These are phyloP conservation scores for Lamproptera curius DNA, from an alignment of 2,888 invertebrate species.

Conservation along the genomic window DNA sequence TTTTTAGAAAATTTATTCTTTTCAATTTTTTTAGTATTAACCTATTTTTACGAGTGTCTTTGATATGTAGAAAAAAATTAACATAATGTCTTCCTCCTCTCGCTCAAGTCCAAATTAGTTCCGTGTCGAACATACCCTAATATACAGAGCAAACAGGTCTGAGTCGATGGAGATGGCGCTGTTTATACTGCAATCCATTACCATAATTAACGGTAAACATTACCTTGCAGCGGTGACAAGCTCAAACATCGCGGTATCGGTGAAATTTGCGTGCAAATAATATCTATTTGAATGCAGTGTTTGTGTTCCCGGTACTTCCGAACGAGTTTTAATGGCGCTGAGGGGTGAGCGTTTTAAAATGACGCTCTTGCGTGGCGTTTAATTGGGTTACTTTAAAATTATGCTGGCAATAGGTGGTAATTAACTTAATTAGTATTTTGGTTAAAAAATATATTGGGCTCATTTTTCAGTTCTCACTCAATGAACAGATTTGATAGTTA, in stretches of 20 bases:
- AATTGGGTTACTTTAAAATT: too few relatives aligned
- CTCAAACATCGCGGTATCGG: conserved; percentile 55
- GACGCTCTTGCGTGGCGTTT: too few relatives aligned
- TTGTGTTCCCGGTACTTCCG: conserved; percentile 16
- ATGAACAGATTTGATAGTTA: too few relatives aligned
- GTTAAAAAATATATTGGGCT: too few relatives aligned
- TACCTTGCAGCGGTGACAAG: conserved; percentile 53
- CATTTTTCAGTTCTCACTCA: too few relatives aligned
- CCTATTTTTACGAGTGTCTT: too few relatives aligned
- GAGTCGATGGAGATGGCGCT: conserved; percentile 28
- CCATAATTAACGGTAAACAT: conserved; percentile 68
- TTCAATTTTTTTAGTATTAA: not conserved
- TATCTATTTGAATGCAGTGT: conserved; percentile 33
- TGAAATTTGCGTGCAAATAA: conserved; percentile 58
- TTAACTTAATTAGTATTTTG: too few relatives aligned
- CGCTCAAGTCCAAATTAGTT: conserved; percentile 15
- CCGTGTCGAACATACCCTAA: conserved; percentile 30
- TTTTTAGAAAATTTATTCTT: too few relatives aligned
- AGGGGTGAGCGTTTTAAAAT: conserved; percentile 27
- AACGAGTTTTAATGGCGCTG: conserved; percentile 12
- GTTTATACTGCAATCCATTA: conserved; percentile 57
- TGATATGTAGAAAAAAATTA: too few relatives aligned
- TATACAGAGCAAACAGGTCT: conserved; percentile 37
- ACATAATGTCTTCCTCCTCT: too few relatives aligned
- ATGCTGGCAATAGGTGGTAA: too few relatives aligned